Base-by-base conservation (phyloP, 2,113 vertebrate genomes). In the Nipponia nippon region DNA sequence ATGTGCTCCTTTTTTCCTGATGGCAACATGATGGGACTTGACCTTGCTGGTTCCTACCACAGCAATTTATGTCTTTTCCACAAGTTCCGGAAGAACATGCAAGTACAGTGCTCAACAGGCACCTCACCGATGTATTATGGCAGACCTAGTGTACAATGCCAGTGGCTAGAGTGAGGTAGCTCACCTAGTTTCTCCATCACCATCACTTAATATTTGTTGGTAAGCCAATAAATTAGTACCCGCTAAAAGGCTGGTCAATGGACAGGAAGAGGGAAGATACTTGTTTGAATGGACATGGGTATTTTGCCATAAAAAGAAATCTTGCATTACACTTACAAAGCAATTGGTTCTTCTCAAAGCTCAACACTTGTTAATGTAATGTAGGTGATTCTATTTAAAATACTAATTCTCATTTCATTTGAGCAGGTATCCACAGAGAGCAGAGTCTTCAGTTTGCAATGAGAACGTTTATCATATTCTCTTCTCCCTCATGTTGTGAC, bases 401-500 rank as follows among this genome's bases (percentile, higher is more conserved):
- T 3, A 85, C 49, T 71, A 90, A 90, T 53, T 95, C 81, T 78
- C 61, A 55, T 69, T 94, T 84, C 81, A 61, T 53, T 49, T 65
- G 81, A 91, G 56, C 83, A 93, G 59, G 69, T 78, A 95, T 71
- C 50, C 83, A 90, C 42, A 84, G 83, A 86, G 18, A 92, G 36
- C 61, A 78, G 0, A 89, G 40, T 34, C 65, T 83, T 91, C 70
- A 47, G 70, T 69, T 82, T 84, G 77, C 77, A 79, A 38, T 84
- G 65, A 85, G 83, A 93, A 71, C 8, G 0, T 82, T 91, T 82
- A 95, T 95, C 86, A 89, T 69, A 91, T 52, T 95, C 73, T 84
- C 46, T 93, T 93, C 87, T 97, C 89, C 83, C 86, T 95, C 50
- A 17, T 50, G 91, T 92, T 95, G 89, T 96, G 95, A 97, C 94